phyloP scores from a whole-genome alignment of 2,113 vertebrate species.

The Melanocharis versteri region DNA sequence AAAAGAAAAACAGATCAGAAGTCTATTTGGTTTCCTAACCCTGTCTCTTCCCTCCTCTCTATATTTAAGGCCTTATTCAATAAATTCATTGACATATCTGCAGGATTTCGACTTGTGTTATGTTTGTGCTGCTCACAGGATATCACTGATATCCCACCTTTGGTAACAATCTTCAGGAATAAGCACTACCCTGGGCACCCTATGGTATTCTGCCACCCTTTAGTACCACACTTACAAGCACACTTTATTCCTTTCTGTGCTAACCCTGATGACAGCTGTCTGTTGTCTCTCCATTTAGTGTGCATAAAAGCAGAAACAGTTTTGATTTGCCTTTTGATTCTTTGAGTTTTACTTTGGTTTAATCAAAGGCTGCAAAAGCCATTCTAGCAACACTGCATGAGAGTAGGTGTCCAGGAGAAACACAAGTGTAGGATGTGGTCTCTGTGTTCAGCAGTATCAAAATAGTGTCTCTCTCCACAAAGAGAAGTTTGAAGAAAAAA shows the following conservation, averaged over 20 bases:
- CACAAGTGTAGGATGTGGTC: accelerated
- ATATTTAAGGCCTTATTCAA: neutral
- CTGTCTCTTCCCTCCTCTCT: neutral
- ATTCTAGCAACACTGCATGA: neutral
- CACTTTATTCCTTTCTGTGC: neutral
- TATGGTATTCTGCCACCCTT: neutral
- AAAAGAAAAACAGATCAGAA: neutral
- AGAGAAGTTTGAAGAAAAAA: neutral
- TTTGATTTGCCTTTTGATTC: neutral
- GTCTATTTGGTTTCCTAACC: neutral
- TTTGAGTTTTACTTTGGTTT: neutral
- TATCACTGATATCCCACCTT: neutral
- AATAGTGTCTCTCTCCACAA: neutral
- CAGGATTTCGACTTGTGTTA: neutral
- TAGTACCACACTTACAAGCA: neutral
- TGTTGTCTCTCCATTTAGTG: neutral
- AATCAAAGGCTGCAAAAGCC: neutral
- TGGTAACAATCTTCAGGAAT: neutral
- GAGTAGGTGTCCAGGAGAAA: neutral
- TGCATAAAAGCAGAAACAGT: neutral
- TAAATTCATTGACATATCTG: neutral
- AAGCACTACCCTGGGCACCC: neutral
- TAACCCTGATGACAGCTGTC: neutral
- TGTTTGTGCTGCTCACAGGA: neutral
- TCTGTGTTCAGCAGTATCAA: neutral